Evolutionary conservation across 2,888 invertebrate genomes (phyloP).

Genomic region (Diaperis boleti): DNA sequence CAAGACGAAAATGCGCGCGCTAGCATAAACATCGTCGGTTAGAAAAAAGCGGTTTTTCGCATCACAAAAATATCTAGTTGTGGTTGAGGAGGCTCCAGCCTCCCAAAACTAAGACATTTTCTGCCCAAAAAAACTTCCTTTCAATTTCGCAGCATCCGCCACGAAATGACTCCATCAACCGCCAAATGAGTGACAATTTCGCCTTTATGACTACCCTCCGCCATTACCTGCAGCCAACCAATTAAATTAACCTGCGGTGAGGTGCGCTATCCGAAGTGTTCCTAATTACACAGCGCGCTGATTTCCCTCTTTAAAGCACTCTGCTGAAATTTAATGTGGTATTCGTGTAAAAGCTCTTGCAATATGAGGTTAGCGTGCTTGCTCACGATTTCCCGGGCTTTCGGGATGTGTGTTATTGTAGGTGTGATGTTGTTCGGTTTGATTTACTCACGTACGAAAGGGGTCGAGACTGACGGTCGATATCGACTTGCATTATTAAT

Average conservation of each 20-base stretch:
- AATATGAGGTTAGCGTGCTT: neutral
- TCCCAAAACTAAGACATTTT: too few relatives aligned
- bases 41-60: too few relatives aligned
- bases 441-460: too few relatives aligned
- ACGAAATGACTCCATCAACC: neutral
- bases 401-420: neutral
- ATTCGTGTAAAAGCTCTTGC: too few relatives aligned
- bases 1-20: neutral
- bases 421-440: neutral
- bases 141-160: too few relatives aligned
- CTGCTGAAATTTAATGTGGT: neutral
- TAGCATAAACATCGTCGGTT: neutral
- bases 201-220: neutral
- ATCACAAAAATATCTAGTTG: too few relatives aligned
- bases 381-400: neutral
- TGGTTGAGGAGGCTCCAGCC: too few relatives aligned
- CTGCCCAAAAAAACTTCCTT: neutral
- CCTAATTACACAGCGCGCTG: neutral
- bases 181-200: constrained; percentile 2
- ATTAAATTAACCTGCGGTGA: neutral
- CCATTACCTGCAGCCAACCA: neutral
- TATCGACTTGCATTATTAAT: too few relatives aligned
- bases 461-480: too few relatives aligned
- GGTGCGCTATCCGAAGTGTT: neutral
- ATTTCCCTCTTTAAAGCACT: neutral